Base-by-base conservation (phyloP, 2,797 vertebrate species). In the Eidolon dupreanum region DNA sequence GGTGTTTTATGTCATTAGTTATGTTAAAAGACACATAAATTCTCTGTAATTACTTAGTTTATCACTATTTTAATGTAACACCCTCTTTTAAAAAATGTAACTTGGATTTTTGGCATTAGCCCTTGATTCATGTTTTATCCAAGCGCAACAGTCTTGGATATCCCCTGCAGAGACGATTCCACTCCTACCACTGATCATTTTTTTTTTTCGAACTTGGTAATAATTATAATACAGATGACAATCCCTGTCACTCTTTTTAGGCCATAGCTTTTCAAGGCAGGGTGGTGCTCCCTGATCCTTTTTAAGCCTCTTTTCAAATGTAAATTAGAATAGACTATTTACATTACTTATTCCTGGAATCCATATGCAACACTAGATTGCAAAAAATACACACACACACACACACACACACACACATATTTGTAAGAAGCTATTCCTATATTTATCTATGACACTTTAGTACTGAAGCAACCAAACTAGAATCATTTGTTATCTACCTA, bases 291-390 rank as follows among this genome's bases (percentile, higher is more conserved):
- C 89, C 73, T 96, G 95, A 97, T 97, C 96, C 94, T 95, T 85
- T 94, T 97, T 97, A 97, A 97, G 90, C 91, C 83, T 65, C 93
- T 97, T 94, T 98, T 97, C 97, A 97, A 97, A 98, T 98, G 97
- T 84, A 97, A 98, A 98, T 97, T 95, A 97, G 91, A 94, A 71
- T 51, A 96, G 94, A 78, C 88, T 92, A 95, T 97, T 97, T 97
- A 90, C 82, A 95, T 96, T 94, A 95, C 92, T 95, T 95, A 97
- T 96, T 89, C 75, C 68, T 75, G 71, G 83, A 93, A 97, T 97
- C 95, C 90, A 95, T 96, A 97, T 95, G 96, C 91, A 97, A 96
- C 86, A 96, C 92, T 96, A 97, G 94, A 96, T 96, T 97, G 96
- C 66, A 96, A 89, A 91, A 94, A 79, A 88, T 88, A 97, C 36